Percentiles rank a stretch among this genome's conserved stretches.
These are phyloP conservation scores for Volucella inflata DNA, from an alignment of 2,888 invertebrate genomes.

Conservation along the genomic window DNA sequence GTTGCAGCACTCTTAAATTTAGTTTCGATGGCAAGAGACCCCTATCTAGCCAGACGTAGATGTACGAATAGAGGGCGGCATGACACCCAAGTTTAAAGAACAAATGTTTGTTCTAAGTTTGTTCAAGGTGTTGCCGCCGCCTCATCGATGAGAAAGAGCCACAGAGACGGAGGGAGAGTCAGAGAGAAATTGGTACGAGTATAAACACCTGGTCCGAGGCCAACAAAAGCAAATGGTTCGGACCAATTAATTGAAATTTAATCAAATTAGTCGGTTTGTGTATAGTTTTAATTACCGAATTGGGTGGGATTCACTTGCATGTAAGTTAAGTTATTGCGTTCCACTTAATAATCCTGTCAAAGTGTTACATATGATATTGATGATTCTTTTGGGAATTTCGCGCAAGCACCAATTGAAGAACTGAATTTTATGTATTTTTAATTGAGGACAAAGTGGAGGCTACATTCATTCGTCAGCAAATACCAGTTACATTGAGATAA, in stretches of 20 bases:
- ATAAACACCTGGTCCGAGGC: background rate
- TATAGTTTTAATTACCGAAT: conserved; percentile 64
- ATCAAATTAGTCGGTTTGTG: conserved; percentile 57
- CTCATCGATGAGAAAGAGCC: too few relatives aligned
- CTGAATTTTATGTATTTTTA: conserved; percentile 18
- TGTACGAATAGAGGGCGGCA: background rate
- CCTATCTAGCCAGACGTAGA: background rate
- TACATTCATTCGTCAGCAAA: too few relatives aligned
- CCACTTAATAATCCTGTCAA: conserved; percentile 57
- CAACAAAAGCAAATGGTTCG: conserved; percentile 43
- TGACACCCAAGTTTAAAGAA: background rate
- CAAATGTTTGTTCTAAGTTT: conserved; percentile 40
- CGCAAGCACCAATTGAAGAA: background rate
- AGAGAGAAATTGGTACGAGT: background rate
- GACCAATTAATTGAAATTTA: conserved; percentile 63
- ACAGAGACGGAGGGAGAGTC: background rate
- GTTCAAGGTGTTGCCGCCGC: conserved; percentile 50
- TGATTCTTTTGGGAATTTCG: conserved; percentile 24
- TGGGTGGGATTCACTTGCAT: conserved; percentile 59
- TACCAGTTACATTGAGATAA: too few relatives aligned
- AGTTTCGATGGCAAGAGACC: conserved; percentile 28
- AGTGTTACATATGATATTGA: background rate
- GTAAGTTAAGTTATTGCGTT: conserved; percentile 50
- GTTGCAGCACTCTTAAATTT: conserved; percentile 33
- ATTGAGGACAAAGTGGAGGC: background rate